Percentiles rank a stretch among this genome's conserved stretches.
phyloP scores from a whole-genome alignment of 2,113 vertebrate genomes.

The Crotalus horridus region DNA sequence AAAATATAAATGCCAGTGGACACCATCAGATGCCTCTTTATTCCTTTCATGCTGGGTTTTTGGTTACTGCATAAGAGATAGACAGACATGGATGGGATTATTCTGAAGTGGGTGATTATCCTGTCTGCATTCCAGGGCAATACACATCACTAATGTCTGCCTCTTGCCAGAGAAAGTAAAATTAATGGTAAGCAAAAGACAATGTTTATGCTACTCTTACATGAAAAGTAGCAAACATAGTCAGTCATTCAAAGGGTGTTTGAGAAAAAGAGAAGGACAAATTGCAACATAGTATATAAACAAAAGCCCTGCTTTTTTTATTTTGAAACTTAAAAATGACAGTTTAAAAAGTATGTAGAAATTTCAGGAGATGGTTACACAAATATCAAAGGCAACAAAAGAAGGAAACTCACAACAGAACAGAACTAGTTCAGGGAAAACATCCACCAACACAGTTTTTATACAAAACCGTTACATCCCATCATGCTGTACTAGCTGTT shows the following conservation, averaged over 20 bases:
- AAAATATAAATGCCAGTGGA: neutral
- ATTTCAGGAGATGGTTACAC: slow-evolving; percentile 63
- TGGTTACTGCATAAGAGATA: neutral
- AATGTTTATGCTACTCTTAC: neutral
- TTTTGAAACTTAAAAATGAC: slow-evolving; percentile 68
- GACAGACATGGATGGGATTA: neutral
- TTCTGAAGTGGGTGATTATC: neutral
- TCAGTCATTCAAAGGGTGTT: neutral
- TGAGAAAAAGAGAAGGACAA: neutral
- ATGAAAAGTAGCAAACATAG: neutral
- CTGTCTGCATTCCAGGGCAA: neutral
- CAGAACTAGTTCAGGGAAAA: slow-evolving; percentile 49
- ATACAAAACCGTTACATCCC: slow-evolving; percentile 53
- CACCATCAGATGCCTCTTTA: neutral
- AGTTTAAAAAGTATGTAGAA: slow-evolving; percentile 67
- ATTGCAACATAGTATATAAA: slow-evolving; percentile 6
- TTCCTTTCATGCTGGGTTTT: neutral
- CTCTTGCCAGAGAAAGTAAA: neutral
- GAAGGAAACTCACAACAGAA: slow-evolving; percentile 50
- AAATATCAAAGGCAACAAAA: slow-evolving; percentile 52
- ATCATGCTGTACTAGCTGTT: slow-evolving; percentile 50
- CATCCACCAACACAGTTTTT: slow-evolving; percentile 52
- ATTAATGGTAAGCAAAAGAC: neutral
- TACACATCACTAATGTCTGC: neutral
- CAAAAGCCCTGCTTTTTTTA: slow-evolving; percentile 60